Conservation (phyloP, 2,113 vertebrate species). For the Podilymbus podiceps region DNA sequence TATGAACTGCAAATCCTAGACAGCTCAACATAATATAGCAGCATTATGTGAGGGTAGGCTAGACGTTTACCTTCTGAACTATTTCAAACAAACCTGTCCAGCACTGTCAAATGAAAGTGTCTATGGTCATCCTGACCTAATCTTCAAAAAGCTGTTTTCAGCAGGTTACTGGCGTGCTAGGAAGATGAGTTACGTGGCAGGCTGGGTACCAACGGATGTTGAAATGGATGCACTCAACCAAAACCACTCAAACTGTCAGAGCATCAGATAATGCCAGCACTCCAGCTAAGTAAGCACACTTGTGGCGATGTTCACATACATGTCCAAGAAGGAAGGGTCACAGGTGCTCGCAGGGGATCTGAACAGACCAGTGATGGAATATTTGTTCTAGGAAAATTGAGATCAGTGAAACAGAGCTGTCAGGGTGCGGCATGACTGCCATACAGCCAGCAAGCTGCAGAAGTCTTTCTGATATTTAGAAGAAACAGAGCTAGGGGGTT, state of each 20-base stretch:
- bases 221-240: background rate
- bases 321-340: background rate
- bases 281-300: background rate
- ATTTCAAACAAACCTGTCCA: background rate
- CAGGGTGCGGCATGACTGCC: fast-evolving
- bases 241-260: background rate
- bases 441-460: no score
- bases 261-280: background rate
- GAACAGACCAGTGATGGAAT: background rate
- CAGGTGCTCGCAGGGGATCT: background rate
- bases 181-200: background rate
- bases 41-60: background rate
- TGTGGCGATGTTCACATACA: fast-evolving
- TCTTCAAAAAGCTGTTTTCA: background rate
- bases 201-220: background rate
- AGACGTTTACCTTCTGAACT: background rate
- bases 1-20: background rate
- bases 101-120: background rate
- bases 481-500: background rate
- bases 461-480: no score
- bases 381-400: background rate
- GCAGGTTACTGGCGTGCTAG: background rate
- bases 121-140: background rate
- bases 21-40: background rate
- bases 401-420: no score